Conservation (phyloP, 2,113 vertebrate genomes). For the Silurus glanis region DNA sequence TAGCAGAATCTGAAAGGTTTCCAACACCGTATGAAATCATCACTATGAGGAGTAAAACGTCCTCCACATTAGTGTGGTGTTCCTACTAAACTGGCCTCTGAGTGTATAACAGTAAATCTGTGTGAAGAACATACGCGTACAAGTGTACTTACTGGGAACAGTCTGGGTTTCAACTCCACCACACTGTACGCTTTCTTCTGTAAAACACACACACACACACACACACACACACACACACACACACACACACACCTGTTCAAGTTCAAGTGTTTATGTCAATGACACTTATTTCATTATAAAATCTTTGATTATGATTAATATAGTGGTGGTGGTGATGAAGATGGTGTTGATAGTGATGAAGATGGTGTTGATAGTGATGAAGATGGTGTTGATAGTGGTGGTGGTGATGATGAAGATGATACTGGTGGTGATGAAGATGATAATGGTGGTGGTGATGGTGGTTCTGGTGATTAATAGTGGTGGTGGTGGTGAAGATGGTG, state of each 20-base stretch:
- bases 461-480: too few species aligned
- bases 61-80: not conserved
- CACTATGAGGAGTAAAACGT: not conserved
- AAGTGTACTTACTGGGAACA: conserved; percentile 84
- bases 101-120: not conserved
- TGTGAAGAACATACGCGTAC: not conserved
- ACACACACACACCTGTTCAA: not conserved
- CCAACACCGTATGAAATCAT: not conserved
- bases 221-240: conserved; percentile 13
- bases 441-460: too few species aligned
- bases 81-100: not conserved
- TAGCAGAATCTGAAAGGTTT: not conserved
- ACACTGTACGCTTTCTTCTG: conserved; percentile 78
- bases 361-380: too few species aligned
- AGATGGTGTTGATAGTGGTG: too few species aligned
- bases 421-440: too few species aligned
- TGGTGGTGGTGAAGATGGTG: not conserved
- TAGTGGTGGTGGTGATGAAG: too few species aligned
- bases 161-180: conserved; percentile 70
- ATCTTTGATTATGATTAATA: too few species aligned
- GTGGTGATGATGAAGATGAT: too few species aligned
- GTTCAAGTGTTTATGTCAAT: too few species aligned
- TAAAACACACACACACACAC: conserved; percentile 45
- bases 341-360: too few species aligned
- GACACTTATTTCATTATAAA: too few species aligned